phyloP scores from a whole-genome alignment of 2,113 vertebrate genomes.

The Leucoraja erinaceus region DNA sequence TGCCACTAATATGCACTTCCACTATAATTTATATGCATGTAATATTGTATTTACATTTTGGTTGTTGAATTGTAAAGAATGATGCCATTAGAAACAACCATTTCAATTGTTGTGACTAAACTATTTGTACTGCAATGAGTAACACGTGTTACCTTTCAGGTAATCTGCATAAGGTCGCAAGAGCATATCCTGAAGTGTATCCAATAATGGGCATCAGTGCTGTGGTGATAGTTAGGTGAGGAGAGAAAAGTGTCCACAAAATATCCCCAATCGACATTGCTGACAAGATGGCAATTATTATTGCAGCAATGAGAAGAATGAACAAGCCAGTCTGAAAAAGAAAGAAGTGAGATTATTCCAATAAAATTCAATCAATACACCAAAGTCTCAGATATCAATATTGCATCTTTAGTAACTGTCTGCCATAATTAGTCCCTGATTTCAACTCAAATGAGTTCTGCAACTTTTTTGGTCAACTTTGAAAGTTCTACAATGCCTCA shows the following conservation, averaged over 20 bases:
- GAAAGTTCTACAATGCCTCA: not conserved
- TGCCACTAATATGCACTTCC: not conserved
- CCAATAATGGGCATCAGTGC: slow-evolving; percentile 69
- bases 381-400: not conserved
- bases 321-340: slow-evolving; percentile 56
- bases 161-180: slow-evolving; percentile 61
- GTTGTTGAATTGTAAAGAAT: not conserved
- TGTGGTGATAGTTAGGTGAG: slow-evolving; percentile 55
- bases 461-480: not conserved
- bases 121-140: not conserved
- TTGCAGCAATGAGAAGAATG: slow-evolving; percentile 49
- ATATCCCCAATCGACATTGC: slow-evolving; percentile 49
- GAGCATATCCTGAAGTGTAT: slow-evolving; percentile 62
- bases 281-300: slow-evolving; percentile 50
- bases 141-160: slow-evolving; percentile 53
- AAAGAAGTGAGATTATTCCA: slow-evolving; percentile 7
- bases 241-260: slow-evolving; percentile 56
- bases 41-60: not conserved
- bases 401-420: not conserved
- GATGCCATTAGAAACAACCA: not conserved
- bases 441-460: not conserved
- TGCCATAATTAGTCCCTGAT: not conserved
- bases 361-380: not conserved
- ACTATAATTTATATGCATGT: not conserved
- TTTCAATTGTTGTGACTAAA: not conserved